Conservation (phyloP, 2,113 vertebrate genomes). For the Calyptomena viridis region DNA sequence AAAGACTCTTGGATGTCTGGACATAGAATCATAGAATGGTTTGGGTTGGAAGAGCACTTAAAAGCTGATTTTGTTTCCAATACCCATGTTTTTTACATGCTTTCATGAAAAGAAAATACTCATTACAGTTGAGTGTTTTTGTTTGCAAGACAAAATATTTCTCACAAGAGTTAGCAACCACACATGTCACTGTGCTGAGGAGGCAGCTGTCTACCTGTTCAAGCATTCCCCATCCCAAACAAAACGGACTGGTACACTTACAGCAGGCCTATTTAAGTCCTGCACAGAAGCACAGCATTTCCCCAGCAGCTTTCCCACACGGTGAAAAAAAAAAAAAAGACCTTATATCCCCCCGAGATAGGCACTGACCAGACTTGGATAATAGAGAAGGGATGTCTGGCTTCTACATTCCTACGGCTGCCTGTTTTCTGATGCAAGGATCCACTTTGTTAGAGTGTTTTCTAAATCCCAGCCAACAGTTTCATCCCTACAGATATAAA, state of each 20-base stretch:
- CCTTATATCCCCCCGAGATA: background rate
- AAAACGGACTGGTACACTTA: background rate
- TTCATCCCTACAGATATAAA: background rate
- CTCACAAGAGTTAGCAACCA: background rate
- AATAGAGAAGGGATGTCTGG: background rate
- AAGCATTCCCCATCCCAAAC: background rate
- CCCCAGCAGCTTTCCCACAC: background rate
- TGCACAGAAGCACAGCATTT: background rate
- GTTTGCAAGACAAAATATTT: background rate
- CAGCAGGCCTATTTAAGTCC: background rate
- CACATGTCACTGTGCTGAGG: background rate
- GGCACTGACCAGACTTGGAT: background rate
- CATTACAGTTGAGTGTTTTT: background rate
- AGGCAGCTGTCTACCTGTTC: background rate
- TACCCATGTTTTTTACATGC: background rate
- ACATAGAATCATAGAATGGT: background rate
- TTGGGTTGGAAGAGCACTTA: background rate
- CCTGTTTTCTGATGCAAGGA: background rate
- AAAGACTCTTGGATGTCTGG: background rate
- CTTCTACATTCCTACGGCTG: background rate
- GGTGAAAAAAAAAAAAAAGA: background rate
- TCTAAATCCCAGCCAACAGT: background rate
- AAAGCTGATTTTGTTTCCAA: background rate
- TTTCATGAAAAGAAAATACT: background rate
- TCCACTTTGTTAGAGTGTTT: background rate